Percentiles rank a stretch among this genome's conserved stretches.
Conservation (phyloP, 2,888 invertebrate species). For the Archips crataeganus region DNA sequence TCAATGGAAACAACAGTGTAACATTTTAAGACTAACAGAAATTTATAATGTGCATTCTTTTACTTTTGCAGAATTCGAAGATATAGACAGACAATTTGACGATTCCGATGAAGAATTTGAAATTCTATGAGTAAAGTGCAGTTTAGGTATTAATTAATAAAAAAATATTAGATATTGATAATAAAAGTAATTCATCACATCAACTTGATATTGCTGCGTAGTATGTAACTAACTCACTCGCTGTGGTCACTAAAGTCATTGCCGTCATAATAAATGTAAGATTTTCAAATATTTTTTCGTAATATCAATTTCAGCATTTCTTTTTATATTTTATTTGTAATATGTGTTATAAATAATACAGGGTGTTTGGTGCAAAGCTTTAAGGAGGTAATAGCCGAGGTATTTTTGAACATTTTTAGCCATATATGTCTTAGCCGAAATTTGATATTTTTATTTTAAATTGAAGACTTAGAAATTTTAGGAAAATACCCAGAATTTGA, state of each 20-base stretch:
- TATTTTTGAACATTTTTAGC: too few species aligned
- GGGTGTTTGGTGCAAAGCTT: too few species aligned
- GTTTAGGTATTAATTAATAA: constrained; percentile 1
- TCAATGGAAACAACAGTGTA: neutral
- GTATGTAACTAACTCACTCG: constrained; percentile 1
- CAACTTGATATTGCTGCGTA: constrained; percentile 12
- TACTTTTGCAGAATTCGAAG: constrained; percentile 85
- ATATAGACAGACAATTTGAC: constrained; percentile 87
- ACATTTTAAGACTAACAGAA: neutral
- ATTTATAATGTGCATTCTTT: neutral
- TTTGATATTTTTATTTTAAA: too few species aligned
- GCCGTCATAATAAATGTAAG: constrained; percentile 14
- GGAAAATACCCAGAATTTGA: too few species aligned
- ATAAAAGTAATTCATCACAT: constrained; percentile 21
- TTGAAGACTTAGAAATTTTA: too few species aligned
- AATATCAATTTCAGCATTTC: constrained; percentile 10
- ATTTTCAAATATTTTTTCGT: constrained; percentile 19
- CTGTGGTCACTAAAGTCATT: neutral
- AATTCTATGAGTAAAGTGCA: constrained; percentile 86
- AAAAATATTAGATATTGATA: neutral
- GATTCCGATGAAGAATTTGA: constrained; percentile 95
- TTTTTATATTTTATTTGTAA: constrained; percentile 10
- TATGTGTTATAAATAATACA: neutral
- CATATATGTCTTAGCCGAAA: too few species aligned
- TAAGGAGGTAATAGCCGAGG: too few species aligned